phyloP scores from a whole-genome alignment of 2,797 vertebrate species.

The Gymnothorax javanicus region DNA sequence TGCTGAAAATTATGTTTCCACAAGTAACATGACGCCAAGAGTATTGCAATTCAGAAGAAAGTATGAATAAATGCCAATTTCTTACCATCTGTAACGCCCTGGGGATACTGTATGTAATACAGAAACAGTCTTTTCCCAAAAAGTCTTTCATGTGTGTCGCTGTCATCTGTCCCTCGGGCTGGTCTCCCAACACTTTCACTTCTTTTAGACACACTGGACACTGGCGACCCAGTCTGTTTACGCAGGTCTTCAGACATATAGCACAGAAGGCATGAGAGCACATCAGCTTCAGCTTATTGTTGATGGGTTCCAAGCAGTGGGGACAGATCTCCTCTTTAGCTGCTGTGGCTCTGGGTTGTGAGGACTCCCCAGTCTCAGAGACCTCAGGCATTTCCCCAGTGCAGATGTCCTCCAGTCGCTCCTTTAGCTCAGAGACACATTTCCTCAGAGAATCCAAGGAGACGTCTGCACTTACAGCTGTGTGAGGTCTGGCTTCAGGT shows the following conservation, averaged over 20 bases:
- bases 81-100: too few relatives aligned
- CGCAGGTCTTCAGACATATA: not conserved
- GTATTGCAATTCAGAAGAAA: too few relatives aligned
- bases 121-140: too few relatives aligned
- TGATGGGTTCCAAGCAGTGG: not conserved
- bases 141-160: too few relatives aligned
- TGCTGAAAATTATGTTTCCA: too few relatives aligned
- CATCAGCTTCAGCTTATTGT: constrained; percentile 8
- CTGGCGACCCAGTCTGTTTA: not conserved
- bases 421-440: constrained; percentile 9
- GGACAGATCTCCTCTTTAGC: not conserved
- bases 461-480: not conserved
- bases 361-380: not conserved
- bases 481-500: not conserved
- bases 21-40: too few relatives aligned
- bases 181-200: not conserved
- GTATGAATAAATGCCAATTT: too few relatives aligned
- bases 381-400: not conserved
- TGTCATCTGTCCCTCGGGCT: constrained; percentile 5
- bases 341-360: not conserved
- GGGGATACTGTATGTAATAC: not conserved
- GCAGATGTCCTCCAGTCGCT: constrained; percentile 11
- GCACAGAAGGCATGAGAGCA: constrained; percentile 5
- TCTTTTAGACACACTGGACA: constrained; percentile 6
- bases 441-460: not conserved